Evolutionary conservation across 2,113 vertebrate genomes (phyloP), one percentile per base, ranked within the genome.

Genomic region (Phodopus roborovskii): DNA sequence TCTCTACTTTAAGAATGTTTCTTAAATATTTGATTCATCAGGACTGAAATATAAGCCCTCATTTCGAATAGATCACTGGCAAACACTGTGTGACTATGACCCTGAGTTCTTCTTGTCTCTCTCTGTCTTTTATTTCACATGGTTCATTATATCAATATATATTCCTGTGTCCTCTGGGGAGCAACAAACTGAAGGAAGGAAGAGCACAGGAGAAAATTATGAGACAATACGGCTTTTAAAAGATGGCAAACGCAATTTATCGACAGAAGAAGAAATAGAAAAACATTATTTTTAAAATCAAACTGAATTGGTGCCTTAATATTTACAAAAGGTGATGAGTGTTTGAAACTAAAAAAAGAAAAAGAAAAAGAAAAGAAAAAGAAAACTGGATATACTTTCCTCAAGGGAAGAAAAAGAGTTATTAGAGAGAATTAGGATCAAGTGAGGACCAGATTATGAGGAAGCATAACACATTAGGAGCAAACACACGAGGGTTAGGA

Each of bases 271-370:
- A 75, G 39, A 97, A 91, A 94, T 94, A 97, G 96, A 97, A 98
- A 90, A 93, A 95, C 94, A 97, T 97, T 96, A 96, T 97, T 98
- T 97, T 98, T 91, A 0, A 84, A 97, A 96, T 97, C 96, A 97
- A 96, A 97, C 96, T 97, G 94, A 95, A 94, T 53, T 64, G 96
- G 94, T 96, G 15, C 87, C 94, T 92, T 91, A 93, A 70, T 26
- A 36, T 93, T 98, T 98, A 89, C 82, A 90, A 88, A 94, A 96
- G 83, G 74, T 85, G 93, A 75, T 92, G 85, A 96, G 74, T 83
- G 86, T 87, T 96, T 92, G 78, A 96, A 97, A 94, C 96, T 36
- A 96, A 97, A 48, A 96, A 92, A 90, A 45, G 6, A 45, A 45
- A 45, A 45, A 45, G 6, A 45, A 45, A 45, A 45, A 45, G 6